These are phyloP conservation scores for Diceros bicornis DNA, from an alignment of 2,797 vertebrate genomes.

Conservation along the genomic window DNA sequence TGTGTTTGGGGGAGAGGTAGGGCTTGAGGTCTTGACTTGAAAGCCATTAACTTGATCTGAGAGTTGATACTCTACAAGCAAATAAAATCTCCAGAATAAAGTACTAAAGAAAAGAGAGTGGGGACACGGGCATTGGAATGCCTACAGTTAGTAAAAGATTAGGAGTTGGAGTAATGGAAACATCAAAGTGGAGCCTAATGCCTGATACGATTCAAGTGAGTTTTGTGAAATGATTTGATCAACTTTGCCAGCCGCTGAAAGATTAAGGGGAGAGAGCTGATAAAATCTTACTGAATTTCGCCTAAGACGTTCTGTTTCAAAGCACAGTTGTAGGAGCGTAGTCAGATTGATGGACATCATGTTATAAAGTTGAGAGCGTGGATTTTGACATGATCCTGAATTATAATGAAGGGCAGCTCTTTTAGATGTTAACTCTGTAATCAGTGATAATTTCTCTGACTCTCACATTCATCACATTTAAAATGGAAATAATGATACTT, in stretches of 20 bases:
- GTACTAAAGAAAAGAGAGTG: not conserved
- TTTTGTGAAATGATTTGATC: constrained; percentile 11
- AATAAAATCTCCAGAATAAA: not conserved
- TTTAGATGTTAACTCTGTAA: not conserved
- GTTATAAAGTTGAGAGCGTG: not conserved
- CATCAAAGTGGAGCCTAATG: not conserved
- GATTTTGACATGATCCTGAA: not conserved
- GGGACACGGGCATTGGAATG: not conserved
- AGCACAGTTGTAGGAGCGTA: not conserved
- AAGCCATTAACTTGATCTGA: not conserved
- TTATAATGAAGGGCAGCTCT: not conserved
- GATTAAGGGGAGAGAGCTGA: not conserved
- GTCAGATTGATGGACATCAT: not conserved
- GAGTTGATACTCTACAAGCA: not conserved
- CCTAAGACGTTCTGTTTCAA: not conserved
- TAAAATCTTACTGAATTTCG: not conserved
- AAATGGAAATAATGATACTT: not conserved
- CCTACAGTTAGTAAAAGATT: not conserved
- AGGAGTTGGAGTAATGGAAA: not conserved
- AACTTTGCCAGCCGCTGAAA: not conserved
- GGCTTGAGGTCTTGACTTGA: not conserved
- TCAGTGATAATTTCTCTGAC: not conserved
- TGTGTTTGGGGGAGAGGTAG: not conserved
- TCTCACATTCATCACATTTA: not conserved
- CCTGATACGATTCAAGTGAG: not conserved